Base-by-base conservation (phyloP, 2,113 vertebrate genomes). In the Lycocorax pyrrhopterus region DNA sequence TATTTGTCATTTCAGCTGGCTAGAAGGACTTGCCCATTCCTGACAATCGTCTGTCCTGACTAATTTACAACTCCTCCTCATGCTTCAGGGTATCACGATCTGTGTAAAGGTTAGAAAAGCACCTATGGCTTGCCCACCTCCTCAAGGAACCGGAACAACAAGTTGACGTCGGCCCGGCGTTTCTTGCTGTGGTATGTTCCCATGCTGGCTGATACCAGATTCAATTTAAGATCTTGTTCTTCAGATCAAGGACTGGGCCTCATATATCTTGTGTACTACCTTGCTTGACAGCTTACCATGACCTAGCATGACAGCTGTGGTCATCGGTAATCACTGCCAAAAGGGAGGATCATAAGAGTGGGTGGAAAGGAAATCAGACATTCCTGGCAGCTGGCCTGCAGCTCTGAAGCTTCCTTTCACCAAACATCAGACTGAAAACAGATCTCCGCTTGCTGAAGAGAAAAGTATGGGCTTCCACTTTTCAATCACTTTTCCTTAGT, bases 231-330 rank as follows among this genome's bases (percentile, higher is more conserved):
- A 82, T 74, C 64, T 52, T 49, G 73, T 72, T 96, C 91, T 64
- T 76, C 89, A 89, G 58, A 87, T 95, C 91, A 96, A 94, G 95
- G 93, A n/a, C 94, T 82, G 53, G 69, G 73, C 87, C 91, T 93
- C 85, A 8, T 95, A 91, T 75, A 72, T 93, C 84, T 91, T 60
- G 19, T 94, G 73, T 82, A 73, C 91, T 93, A 87, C 93, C 93
- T 96, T 84, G 67, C 93, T 93, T 97, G 95, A 97, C 96, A 97
- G 94, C 84, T 97, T 84, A 93, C 94, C 95, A 96, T 97, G 97
- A 96, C 95, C 96, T 87, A 97, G 94, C 96, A 95, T 84, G 96
- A 97, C 96, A 97, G 96, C 96, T 97, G 95, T 96, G 93, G 95
- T 96, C 95, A 94, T 75, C 10, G 1, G 84, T 77, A 92, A 91